phyloP scores from a whole-genome alignment of 2,888 invertebrate genomes.

The Sacculina carcini region DNA sequence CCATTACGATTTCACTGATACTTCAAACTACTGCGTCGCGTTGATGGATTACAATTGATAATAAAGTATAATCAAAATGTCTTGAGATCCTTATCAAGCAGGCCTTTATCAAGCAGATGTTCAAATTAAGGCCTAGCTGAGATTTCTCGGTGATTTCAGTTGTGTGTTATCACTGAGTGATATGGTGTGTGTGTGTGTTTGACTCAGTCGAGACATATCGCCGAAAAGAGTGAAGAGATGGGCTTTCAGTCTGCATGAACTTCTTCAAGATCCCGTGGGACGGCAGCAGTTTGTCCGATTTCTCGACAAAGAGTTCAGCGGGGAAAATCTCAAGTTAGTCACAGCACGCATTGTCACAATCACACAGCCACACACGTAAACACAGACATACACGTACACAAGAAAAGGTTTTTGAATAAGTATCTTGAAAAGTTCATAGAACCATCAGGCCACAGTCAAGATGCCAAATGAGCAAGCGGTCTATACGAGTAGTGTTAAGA shows the following conservation, averaged over 20 bases:
- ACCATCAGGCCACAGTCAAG: too few relatives aligned
- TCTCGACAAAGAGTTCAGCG: conserved; percentile 91
- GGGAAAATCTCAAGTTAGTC: conserved; percentile 81
- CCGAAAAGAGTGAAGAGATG: conserved; percentile 78
- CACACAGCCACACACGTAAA: not conserved
- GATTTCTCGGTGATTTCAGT: not conserved
- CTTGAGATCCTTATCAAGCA: too few relatives aligned
- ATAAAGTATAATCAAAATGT: too few relatives aligned
- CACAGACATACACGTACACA: conserved; percentile 1
- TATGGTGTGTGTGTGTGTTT: too few relatives aligned
- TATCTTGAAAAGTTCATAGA: too few relatives aligned
- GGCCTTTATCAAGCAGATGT: too few relatives aligned
- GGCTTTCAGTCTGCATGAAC: conserved; percentile 86
- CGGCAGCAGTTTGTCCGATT: conserved; percentile 86
- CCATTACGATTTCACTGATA: too few relatives aligned
- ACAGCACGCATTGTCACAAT: not conserved
- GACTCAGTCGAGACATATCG: conserved; percentile 60
- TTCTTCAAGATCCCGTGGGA: conserved; percentile 80
- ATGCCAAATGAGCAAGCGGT: too few relatives aligned
- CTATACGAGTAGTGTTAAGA: too few relatives aligned
- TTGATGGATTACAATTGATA: too few relatives aligned
- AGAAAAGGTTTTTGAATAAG: not conserved
- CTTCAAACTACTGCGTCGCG: too few relatives aligned
- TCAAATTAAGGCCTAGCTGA: too few relatives aligned
- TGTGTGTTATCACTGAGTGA: conserved; percentile 8